Conservation (phyloP, 2,888 invertebrate genomes). For the Drosophila testacea region DNA sequence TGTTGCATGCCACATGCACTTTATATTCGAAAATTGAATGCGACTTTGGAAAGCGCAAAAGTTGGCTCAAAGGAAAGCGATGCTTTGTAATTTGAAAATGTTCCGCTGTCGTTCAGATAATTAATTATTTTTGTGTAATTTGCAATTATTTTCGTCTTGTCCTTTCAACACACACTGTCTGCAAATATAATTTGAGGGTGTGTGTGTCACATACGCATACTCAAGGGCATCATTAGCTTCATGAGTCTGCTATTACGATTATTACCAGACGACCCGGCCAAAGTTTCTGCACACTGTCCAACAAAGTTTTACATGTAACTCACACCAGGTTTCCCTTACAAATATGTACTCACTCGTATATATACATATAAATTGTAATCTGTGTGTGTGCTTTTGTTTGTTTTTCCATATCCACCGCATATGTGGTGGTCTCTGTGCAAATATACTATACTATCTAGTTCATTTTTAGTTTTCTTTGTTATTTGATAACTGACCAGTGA, state of each 20-base stretch:
- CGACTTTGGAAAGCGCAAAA: conserved; percentile 25
- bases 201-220: conserved; percentile 13
- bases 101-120: conserved; percentile 22
- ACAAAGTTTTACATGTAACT: conserved; percentile 38
- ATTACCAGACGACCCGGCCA: conserved; percentile 44
- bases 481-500: conserved; percentile 29
- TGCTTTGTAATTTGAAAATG: conserved; percentile 15
- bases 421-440: not conserved
- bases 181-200: conserved; percentile 28
- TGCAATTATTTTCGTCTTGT: conserved; percentile 19
- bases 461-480: conserved; percentile 34
- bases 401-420: conserved; percentile 6
- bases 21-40: conserved; percentile 52
- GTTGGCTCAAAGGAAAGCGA: conserved; percentile 6
- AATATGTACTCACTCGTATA: not conserved
- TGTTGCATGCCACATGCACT: not conserved
- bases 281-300: conserved; percentile 47
- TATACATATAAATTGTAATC: no score
- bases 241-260: conserved; percentile 59
- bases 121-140: conserved; percentile 38
- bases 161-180: conserved; percentile 10
- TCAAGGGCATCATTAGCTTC: conserved; percentile 58
- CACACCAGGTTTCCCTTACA: conserved; percentile 15
- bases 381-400: conserved; percentile 15
- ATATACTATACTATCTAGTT: conserved; percentile 11